Percentiles rank a stretch among this genome's conserved stretches.
Conservation (phyloP, 2,888 invertebrate species). For the Dimorphilus gyrociliatus region DNA sequence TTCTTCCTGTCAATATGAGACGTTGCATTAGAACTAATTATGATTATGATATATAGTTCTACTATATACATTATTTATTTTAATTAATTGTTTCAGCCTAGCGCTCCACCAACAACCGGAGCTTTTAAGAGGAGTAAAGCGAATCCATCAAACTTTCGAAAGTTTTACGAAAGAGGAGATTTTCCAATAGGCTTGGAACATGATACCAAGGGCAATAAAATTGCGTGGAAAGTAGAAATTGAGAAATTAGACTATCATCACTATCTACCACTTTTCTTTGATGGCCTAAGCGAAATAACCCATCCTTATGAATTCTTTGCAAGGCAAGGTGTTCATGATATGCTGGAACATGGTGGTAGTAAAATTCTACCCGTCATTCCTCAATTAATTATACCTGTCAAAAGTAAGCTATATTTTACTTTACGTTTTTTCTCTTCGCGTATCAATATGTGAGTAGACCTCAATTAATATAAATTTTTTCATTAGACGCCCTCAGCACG, state of each 20-base stretch:
- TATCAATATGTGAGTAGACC: too few species aligned
- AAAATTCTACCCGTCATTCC: constrained; percentile 78
- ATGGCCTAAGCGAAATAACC: constrained; percentile 65
- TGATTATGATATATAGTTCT: too few species aligned
- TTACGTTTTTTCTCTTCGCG: background rate
- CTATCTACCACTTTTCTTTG: constrained; percentile 83
- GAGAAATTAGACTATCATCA: constrained; percentile 79
- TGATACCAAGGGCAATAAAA: constrained; percentile 47
- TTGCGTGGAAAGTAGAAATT: constrained; percentile 65
- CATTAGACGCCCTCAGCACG: constrained; percentile 57
- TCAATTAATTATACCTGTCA: constrained; percentile 76
- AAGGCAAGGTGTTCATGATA: constrained; percentile 67
- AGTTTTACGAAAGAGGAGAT: constrained; percentile 59
- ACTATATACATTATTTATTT: too few species aligned
- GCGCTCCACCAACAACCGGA: constrained; percentile 27
- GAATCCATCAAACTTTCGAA: constrained; percentile 44
- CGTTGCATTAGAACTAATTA: too few species aligned
- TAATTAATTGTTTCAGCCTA: too few species aligned
- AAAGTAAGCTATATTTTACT: constrained; percentile 48
- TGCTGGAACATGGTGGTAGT: constrained; percentile 60
- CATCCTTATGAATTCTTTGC: constrained; percentile 77
- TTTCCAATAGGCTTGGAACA: constrained; percentile 61
- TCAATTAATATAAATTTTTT: too few species aligned
- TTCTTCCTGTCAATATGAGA: too few species aligned
- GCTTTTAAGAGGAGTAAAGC: constrained; percentile 23